Evolutionary conservation across 2,113 vertebrate species (phyloP), one percentile per base, ranked within the genome.

Genomic region (Microtus richardsoni): DNA sequence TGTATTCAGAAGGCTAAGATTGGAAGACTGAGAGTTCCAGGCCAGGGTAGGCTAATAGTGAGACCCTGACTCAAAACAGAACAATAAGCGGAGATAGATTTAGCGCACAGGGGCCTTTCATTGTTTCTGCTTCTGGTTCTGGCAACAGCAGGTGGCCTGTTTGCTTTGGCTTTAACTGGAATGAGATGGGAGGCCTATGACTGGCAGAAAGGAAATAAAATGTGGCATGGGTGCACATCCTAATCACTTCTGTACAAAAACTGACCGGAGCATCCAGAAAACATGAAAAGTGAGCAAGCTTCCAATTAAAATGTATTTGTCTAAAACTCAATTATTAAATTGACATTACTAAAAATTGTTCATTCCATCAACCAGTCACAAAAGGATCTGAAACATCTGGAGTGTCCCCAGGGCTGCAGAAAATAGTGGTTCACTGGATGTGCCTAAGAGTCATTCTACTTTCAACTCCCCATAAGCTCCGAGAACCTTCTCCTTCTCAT

Each of bases 301-400:
- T 39, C 5, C 17, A 30, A 58, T 89, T 74, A 91, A 94, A 91
- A 94, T 58, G n/a, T 19, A 82, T 71, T 82, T 64, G 21, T 54
- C 75, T 94, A 66, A 78, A 97, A n/a, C n/a, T 78, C 58, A 39
- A 26, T 58, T 44, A 83, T 44, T 78, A 47, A 91, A 70, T 44
- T 44, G 26, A 17, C 33, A 78, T 74, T 87, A 73, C 30, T 91
- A 52, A 92, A 58, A 64, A 73, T 49, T 7, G 36, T 62, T 86
- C 71, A 47, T 47, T 68, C 54, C 89, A 28, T 64, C 14, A 30
- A 7, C 64, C 30, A 62, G 47, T 70, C 41, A 92, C 6, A 83
- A 62, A 78, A 11, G 60, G 26, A 21, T 68, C 60, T 86, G 41
- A 77, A 68, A 87, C 10, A 33, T 39, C 17, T 41, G 2, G 24